A percentile compares a stretch with the other conserved stretches of the same genome.
Conservation (phyloP, 2,113 vertebrate genomes). For the Uria aalge region DNA sequence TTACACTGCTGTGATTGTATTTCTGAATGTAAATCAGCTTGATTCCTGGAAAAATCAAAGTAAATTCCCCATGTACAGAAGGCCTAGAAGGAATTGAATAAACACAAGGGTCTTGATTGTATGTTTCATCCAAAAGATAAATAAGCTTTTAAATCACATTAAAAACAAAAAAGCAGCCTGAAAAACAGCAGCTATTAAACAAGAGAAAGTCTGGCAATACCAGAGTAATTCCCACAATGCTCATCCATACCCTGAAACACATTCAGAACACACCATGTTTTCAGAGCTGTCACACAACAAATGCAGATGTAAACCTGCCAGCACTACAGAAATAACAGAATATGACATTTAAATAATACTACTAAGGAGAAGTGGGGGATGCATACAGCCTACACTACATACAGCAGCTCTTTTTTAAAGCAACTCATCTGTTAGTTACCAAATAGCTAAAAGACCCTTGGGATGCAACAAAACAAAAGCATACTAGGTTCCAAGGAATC, state of each 20-base stretch:
- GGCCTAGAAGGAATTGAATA: slow-evolving; percentile 2
- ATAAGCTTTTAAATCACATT: slow-evolving; percentile 31
- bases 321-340: slow-evolving; percentile 34
- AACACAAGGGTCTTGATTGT: not conserved
- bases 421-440: slow-evolving; percentile 14
- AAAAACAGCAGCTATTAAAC: slow-evolving; percentile 11
- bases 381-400: not conserved
- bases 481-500: not conserved
- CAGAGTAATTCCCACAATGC: slow-evolving; percentile 12
- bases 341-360: slow-evolving; percentile 52
- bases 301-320: slow-evolving; percentile 28
- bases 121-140: slow-evolving; percentile 26
- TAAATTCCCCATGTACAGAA: not conserved
- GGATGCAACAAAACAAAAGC: slow-evolving; percentile 5
- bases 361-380: slow-evolving; percentile 25
- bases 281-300: slow-evolving; percentile 51
- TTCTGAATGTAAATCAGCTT: slow-evolving; percentile 5
- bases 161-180: not conserved
- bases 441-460: slow-evolving; percentile 17
- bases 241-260: not conserved
- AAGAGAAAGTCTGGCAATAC: not conserved
- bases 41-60: slow-evolving; percentile 14
- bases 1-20: not conserved
- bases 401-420: not conserved
- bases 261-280: slow-evolving; percentile 21